A percentile compares a stretch with the other conserved stretches of the same genome.
Evolutionary conservation across 2,797 vertebrate genomes (phyloP).

Genomic region (Uromys caudimaculatus): DNA sequence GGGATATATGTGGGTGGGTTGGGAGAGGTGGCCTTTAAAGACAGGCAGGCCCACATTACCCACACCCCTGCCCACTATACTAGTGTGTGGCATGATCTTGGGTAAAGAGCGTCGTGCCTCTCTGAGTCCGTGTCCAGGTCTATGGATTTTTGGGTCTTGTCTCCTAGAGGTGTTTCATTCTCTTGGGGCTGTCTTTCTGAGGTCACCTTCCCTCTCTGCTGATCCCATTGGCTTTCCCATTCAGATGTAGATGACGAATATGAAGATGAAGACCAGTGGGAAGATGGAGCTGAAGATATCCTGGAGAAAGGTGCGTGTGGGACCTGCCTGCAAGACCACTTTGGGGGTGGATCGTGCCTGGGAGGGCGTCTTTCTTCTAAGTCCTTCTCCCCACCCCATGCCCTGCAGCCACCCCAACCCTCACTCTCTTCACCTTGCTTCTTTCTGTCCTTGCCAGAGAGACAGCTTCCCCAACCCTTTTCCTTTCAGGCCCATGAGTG

Average conservation of each 20-base stretch:
- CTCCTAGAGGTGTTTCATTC: background rate
- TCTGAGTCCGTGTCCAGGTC: background rate
- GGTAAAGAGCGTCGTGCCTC: background rate
- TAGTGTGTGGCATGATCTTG: accelerated
- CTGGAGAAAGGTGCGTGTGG: slow-evolving; percentile 93
- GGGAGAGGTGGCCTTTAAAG: background rate
- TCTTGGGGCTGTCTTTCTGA: background rate
- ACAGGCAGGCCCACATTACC: accelerated
- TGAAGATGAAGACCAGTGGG: slow-evolving; percentile 97
- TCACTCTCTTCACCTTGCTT: slow-evolving; percentile 75
- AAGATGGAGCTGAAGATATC: slow-evolving; percentile 95
- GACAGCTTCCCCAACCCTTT: slow-evolving; percentile 57
- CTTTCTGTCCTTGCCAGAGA: slow-evolving; percentile 80
- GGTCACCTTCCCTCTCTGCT: background rate
- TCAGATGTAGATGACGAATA: slow-evolving; percentile 97
- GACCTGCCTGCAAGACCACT: background rate
- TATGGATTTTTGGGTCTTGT: background rate
- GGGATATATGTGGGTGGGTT: background rate
- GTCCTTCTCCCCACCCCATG: slow-evolving; percentile 31
- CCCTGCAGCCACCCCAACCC: slow-evolving; percentile 22
- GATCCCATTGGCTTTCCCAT: background rate
- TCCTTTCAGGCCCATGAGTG: slow-evolving; percentile 80
- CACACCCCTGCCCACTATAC: background rate
- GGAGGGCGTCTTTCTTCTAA: slow-evolving; percentile 41
- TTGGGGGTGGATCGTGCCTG: background rate